Evolutionary conservation across 1,140 invertebrate species (phyloP).

Genomic region (Drosophila asahinai): DNA sequence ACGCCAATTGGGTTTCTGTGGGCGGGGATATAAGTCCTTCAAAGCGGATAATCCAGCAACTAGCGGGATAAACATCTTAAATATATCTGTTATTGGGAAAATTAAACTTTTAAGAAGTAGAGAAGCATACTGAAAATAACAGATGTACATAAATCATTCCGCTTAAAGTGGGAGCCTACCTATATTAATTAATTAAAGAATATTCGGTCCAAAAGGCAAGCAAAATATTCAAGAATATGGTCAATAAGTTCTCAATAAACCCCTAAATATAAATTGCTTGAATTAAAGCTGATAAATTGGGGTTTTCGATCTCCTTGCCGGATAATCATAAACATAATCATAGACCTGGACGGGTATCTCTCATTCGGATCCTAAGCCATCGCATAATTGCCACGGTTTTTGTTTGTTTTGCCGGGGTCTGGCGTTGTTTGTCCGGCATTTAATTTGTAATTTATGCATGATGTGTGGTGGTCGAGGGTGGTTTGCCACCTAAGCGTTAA

Average conservation of each 20-base stretch:
- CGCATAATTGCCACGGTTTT: conserved; percentile 22
- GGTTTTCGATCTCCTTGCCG: no score
- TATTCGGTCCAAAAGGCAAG: neutral
- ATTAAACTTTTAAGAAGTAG: neutral
- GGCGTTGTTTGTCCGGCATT: conserved; percentile 43
- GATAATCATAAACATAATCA: neutral
- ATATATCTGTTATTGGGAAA: neutral
- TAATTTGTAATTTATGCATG: conserved; percentile 66
- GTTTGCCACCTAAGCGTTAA: conserved; percentile 54
- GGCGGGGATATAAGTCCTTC: conserved; percentile 15
- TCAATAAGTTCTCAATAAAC: neutral
- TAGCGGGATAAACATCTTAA: neutral
- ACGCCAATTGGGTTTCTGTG: conserved; percentile 1
- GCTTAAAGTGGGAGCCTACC: neutral
- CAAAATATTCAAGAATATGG: neutral
- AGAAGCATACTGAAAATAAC: neutral
- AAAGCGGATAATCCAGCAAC: neutral
- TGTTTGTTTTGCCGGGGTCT: conserved; percentile 31
- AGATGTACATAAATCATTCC: fast-evolving
- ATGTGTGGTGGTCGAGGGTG: conserved; percentile 22
- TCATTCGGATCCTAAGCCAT: neutral
- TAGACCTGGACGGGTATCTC: conserved; percentile 5
- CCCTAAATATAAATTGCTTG: neutral
- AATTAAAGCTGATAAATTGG: no score
- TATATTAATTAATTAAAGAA: neutral